Conservation (phyloP, 2,888 invertebrate genomes). For the Ormyrus thymus region DNA sequence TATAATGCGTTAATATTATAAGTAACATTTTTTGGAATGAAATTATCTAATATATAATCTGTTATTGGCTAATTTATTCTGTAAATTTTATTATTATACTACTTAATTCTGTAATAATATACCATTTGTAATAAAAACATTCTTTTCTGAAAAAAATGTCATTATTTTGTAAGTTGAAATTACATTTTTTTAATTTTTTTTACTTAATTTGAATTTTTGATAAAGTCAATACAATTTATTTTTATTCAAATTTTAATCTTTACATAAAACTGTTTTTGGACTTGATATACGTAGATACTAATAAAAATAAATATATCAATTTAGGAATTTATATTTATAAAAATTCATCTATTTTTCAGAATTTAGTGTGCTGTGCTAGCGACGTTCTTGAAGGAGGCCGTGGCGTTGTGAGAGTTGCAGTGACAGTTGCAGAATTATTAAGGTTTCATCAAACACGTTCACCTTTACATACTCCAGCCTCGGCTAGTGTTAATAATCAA, state of each 20-base stretch:
- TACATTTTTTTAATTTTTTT: background rate
- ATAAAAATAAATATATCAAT: no score
- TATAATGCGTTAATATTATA: no score
- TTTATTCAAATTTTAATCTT: no score
- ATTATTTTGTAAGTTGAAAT: slow-evolving; percentile 6
- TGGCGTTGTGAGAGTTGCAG: slow-evolving; percentile 90
- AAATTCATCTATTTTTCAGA: slow-evolving; percentile 78
- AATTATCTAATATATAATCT: slow-evolving; percentile 9
- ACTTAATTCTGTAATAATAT: slow-evolving; percentile 27
- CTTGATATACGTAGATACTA: no score
- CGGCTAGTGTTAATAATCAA: slow-evolving; percentile 63
- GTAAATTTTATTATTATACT: slow-evolving; percentile 26
- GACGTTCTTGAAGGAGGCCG: slow-evolving; percentile 95
- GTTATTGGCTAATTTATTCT: slow-evolving; percentile 4
- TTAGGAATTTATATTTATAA: background rate
- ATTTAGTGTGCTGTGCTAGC: slow-evolving; percentile 91
- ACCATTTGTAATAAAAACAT: slow-evolving; percentile 32
- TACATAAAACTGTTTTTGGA: no score
- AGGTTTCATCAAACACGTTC: slow-evolving; percentile 79
- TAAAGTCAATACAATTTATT: background rate
- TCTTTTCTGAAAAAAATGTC: slow-evolving; percentile 28
- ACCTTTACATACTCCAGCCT: slow-evolving; percentile 66
- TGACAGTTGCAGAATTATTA: slow-evolving; percentile 90
- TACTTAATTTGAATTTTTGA: no score
- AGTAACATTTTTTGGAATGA: background rate